Percentiles rank a stretch among this genome's conserved stretches.
These are phyloP conservation scores for Atractosteus spatula DNA, from an alignment of 2,113 vertebrate genomes.

Conservation along the genomic window DNA sequence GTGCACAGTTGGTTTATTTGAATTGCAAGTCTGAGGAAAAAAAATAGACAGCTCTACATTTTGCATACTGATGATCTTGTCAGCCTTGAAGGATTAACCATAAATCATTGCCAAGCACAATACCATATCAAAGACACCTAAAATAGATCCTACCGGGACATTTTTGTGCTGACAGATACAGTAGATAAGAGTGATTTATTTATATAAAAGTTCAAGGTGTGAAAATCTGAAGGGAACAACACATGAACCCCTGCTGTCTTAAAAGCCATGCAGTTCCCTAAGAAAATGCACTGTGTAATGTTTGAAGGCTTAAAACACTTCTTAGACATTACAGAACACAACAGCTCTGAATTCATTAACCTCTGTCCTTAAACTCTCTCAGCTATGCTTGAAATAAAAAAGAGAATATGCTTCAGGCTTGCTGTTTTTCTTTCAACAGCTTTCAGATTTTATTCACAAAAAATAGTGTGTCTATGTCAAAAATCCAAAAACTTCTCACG, in stretches of 20 bases:
- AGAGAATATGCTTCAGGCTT: background rate
- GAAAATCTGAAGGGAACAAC: background rate
- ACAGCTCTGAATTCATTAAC: constrained; percentile 1
- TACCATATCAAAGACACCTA: background rate
- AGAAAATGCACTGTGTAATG: background rate
- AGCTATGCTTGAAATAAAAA: background rate
- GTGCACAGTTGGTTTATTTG: too few relatives aligned
- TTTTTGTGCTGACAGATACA: background rate
- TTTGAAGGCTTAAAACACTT: background rate
- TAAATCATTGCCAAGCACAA: background rate
- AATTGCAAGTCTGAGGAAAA: too few relatives aligned
- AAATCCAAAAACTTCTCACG: too few relatives aligned
- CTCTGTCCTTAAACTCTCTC: background rate
- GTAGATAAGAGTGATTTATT: background rate
- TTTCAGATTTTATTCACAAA: too few relatives aligned
- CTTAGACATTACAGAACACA: background rate
- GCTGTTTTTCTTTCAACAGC: too few relatives aligned
- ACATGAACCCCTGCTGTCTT: too few relatives aligned
- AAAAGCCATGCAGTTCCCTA: too few relatives aligned
- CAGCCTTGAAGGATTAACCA: background rate
- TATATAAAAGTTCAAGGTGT: background rate
- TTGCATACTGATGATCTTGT: background rate
- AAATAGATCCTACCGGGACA: background rate
- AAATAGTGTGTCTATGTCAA: too few relatives aligned
- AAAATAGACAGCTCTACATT: too few relatives aligned